Percentiles rank a stretch among this genome's conserved stretches.
Conservation (phyloP, 2,797 vertebrate genomes). For the Poeciliopsis gracilis region DNA sequence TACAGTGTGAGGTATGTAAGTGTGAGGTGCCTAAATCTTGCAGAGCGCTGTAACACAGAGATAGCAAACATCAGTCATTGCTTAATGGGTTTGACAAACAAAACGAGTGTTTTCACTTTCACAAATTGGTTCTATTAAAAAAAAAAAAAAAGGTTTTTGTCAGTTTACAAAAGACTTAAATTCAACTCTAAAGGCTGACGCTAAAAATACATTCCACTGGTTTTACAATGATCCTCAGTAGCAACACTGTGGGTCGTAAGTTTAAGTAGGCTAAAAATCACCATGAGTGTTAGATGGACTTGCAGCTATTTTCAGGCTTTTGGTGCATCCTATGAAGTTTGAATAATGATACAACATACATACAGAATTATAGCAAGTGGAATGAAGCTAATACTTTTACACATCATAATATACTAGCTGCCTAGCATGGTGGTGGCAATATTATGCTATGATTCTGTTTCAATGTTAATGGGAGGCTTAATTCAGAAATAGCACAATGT, state of each 20-base stretch:
- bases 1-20: too few species aligned
- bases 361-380: not conserved
- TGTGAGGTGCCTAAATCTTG: constrained; percentile 16
- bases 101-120: not conserved
- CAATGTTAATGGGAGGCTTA: not conserved
- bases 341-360: not conserved
- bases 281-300: not conserved
- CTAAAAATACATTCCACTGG: constrained; percentile 34
- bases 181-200: constrained; percentile 37
- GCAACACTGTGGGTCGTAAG: not conserved
- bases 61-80: constrained; percentile 25
- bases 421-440: not conserved
- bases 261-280: not conserved
- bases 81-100: constrained; percentile 22
- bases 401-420: not conserved
- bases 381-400: not conserved
- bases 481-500: not conserved
- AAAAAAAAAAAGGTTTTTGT: not conserved
- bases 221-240: constrained; percentile 16
- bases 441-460: not conserved
- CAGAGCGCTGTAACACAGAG: constrained; percentile 23
- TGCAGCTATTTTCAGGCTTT: not conserved
- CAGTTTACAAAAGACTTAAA: constrained; percentile 24
- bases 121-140: not conserved
- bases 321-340: not conserved